phyloP scores from a whole-genome alignment of 2,888 invertebrate species.

The Hyposoter dolosus region DNA sequence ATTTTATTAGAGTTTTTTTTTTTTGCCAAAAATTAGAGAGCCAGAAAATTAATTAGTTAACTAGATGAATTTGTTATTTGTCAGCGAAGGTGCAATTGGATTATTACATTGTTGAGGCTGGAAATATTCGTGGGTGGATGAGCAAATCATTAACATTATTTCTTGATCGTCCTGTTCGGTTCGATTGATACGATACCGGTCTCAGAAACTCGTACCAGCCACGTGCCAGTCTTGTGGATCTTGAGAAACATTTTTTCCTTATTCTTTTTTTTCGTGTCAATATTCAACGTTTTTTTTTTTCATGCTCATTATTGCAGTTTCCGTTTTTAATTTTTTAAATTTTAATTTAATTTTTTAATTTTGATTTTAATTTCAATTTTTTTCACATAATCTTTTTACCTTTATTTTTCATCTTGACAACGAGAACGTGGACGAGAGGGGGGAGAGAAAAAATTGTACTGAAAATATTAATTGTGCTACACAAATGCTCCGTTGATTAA shows the following conservation, averaged over 20 bases:
- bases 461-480: neutral
- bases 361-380: too few species aligned
- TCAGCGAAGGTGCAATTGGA: too few species aligned
- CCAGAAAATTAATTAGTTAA: too few species aligned
- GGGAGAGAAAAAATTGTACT: neutral
- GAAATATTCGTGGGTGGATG: neutral
- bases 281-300: constrained; percentile 6
- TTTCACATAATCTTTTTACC: neutral
- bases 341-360: too few species aligned
- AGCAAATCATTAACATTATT: neutral
- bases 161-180: constrained; percentile 25
- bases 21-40: too few species aligned
- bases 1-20: too few species aligned
- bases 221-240: constrained; percentile 62
- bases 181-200: constrained; percentile 4
- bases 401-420: neutral
- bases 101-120: neutral
- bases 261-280: constrained; percentile 7
- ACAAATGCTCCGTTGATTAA: neutral
- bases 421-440: too few species aligned
- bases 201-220: constrained; percentile 60
- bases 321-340: neutral
- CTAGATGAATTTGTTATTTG: too few species aligned
- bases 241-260: constrained; percentile 16
- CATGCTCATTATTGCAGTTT: neutral